phyloP scores from a whole-genome alignment of 2,888 invertebrate genomes.

The Dolichopus griseipennis region DNA sequence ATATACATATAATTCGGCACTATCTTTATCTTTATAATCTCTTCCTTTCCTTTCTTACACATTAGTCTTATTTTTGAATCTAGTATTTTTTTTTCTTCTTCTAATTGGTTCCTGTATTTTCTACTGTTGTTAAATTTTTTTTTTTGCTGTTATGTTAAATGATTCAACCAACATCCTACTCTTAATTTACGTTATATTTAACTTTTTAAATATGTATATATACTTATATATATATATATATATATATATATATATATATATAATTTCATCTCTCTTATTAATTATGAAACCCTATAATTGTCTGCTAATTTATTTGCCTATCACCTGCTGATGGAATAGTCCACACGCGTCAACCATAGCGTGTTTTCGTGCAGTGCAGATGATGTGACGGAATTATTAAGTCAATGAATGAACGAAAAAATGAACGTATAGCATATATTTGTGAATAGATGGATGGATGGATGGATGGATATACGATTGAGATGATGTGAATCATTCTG shows the following conservation, averaged over 20 bases:
- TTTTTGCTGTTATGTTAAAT: no score
- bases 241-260: neutral
- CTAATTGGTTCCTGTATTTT: no score
- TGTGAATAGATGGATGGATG: neutral
- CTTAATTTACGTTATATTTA: neutral
- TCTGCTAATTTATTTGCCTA: conserved; percentile 6
- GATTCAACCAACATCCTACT: neutral
- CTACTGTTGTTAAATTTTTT: no score
- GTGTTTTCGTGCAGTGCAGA: conserved; percentile 5
- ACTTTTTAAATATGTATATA: neutral
- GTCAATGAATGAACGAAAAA: neutral
- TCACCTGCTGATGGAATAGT: neutral
- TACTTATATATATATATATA: neutral
- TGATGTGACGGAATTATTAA: neutral
- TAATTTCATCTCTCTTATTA: neutral
- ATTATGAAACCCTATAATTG: conserved; percentile 4
- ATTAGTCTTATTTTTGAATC: no score
- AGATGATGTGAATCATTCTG: neutral
- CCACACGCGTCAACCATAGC: conserved; percentile 3
- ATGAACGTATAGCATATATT: neutral
- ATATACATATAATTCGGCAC: neutral
- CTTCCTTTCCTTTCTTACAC: no score
- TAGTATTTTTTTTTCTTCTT: no score
- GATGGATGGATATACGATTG: neutral
- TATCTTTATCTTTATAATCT: no score